phyloP scores from a whole-genome alignment of 2,888 invertebrate genomes.

The Bugula neritina region DNA sequence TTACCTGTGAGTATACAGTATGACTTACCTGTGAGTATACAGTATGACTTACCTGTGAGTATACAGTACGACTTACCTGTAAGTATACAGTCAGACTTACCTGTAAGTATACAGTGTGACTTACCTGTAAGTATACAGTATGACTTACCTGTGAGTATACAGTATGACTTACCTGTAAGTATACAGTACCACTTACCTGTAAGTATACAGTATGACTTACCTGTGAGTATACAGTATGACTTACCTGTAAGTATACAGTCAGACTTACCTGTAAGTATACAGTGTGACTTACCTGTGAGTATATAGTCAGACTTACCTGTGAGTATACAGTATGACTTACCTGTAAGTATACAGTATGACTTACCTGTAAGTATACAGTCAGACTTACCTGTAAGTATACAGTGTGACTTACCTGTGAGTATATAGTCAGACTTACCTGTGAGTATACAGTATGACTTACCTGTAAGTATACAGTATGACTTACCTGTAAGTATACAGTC shows the following conservation, averaged over 20 bases:
- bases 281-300: slow-evolving; percentile 52
- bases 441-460: slow-evolving; percentile 22
- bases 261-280: not conserved
- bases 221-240: slow-evolving; percentile 35
- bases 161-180: not conserved
- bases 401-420: not conserved
- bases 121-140: slow-evolving; percentile 31
- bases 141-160: slow-evolving; percentile 50
- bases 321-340: not conserved
- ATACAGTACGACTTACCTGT: slow-evolving; percentile 51
- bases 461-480: not conserved
- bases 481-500: not conserved
- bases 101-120: not conserved
- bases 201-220: slow-evolving; percentile 45
- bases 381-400: not conserved
- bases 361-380: slow-evolving; percentile 42
- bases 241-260: not conserved
- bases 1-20: slow-evolving; percentile 42
- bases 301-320: not conserved
- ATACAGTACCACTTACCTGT: not conserved
- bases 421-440: slow-evolving; percentile 51
- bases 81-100: slow-evolving; percentile 20
- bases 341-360: slow-evolving; percentile 37
- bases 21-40: not conserved
- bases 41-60: not conserved